Base-by-base conservation (phyloP, 2,888 invertebrate species). In the Acanthosoma haemorrhoidale region DNA sequence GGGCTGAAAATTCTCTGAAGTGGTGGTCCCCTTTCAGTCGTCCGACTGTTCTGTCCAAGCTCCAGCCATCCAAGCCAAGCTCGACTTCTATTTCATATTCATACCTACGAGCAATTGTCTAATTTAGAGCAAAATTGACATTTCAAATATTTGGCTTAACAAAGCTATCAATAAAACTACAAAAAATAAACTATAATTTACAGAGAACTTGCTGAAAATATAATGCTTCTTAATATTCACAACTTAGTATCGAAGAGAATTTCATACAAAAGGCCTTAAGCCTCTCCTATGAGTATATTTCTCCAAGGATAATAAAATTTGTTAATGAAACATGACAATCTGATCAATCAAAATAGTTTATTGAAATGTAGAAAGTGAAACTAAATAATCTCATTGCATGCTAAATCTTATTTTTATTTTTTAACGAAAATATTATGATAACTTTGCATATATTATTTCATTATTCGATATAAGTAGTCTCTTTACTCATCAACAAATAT, bases 11-110 rank as follows among this genome's bases (percentile, higher is more conserved):
- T 38, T 73, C 71, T 9, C 71, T 25, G 29, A 73, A 64, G 5
- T 60, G 38, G 57, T 66, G 59, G 59, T 64, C 72, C 15, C 69
- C 72, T 38, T 38, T 34, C 2, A 71, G 60, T 0, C 4, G 32
- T 4, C 69, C 66, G 16, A 60, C 66, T 21, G 60, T 25, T 13
- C 58, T 68, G 4, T 69, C 71, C 15, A 59, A 38, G n/a, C 38
- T 29, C 72, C 72, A 73, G 38, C 59, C 66, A 3, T 69, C 71
- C 2, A 15, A 18, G 2, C 57, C 61, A 39, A 73, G 71, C 43
- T 67, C 59, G 15, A 73, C 66, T 15, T 43, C 67, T 13, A 73
- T 71, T 15, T 70, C 71, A 25, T 71, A 73, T 34, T 73, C 72
- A 32, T 73, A 73, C 63, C 72, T 72, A 43, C 13, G 51, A 32